Base-by-base conservation (phyloP, 2,888 invertebrate genomes). In the Catocala fraxini region DNA sequence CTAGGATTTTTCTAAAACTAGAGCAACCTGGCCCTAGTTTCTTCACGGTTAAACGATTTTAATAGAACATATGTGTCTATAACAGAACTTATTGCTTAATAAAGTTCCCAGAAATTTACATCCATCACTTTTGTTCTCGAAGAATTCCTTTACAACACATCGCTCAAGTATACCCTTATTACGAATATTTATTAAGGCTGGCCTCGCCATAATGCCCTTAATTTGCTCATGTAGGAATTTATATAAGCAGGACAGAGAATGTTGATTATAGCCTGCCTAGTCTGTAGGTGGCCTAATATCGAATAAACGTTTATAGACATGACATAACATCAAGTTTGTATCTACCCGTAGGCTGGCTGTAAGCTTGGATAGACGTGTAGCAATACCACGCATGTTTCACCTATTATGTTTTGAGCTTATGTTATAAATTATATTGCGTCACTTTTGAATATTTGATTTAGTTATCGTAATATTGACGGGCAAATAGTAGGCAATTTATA, bases 151-250 rank as follows among this genome's bases (percentile, higher is more conserved):
- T 62, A 73, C 75, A 68, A 74, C 74, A 76, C 71, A 73, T 75
- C 66, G 73, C 76, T 74, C 73, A 74, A 62, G 71, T 67, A 71
- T 65, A 75, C 70, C 67, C 59, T 66, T 64, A 59, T 73, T 70
- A 75, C 62, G 65, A 74, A 75, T 62, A 62, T 77, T 64, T 78
- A 84, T 82, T 83, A 84, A 80, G 73, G 70, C 73, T 71, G 59
- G 49, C 74, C 79, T 57, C 43, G 12, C 43, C 43, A 34, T 83
- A 80, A 82, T 76, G 70, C 72, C 68, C 71, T 61, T 80, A 76
- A 79, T 79, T 74, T 75, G 75, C 68, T 71, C 75, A 70, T 73
- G 74, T 56, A 68, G 67, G 73, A 82, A 83, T 83, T 81, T 79
- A 76, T 79, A 81, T 81, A 73, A 75, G 61, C 74, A 70, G 63